Percentiles rank a stretch among this genome's conserved stretches.
phyloP scores from a whole-genome alignment of 2,113 vertebrate species.

The Pavo muticus region DNA sequence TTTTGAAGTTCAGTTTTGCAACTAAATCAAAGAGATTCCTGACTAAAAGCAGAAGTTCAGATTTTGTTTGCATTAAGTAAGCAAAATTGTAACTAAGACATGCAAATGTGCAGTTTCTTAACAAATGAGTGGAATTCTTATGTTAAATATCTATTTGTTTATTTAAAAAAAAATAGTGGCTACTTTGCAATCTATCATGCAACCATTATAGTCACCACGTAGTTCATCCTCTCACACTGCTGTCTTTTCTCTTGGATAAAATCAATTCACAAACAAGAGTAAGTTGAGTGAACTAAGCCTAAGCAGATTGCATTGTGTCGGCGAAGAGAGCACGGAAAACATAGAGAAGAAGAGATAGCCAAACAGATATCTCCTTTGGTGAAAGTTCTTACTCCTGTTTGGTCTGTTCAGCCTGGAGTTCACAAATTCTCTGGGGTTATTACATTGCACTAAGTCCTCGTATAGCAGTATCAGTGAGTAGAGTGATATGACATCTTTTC shows the following conservation, averaged over 20 bases:
- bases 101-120: fast-evolving
- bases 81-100: neutral
- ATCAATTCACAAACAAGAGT: fast-evolving
- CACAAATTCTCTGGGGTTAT: neutral
- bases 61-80: neutral
- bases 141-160: neutral
- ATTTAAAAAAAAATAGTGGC: neutral
- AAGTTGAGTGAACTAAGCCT: neutral
- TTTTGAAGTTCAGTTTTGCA: neutral
- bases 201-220: neutral
- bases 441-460: neutral
- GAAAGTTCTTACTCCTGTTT: neutral
- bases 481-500: neutral
- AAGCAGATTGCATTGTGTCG: neutral
- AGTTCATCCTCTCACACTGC: neutral
- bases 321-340: neutral
- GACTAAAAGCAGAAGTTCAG: neutral
- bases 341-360: neutral
- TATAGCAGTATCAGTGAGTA: neutral
- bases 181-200: neutral
- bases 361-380: neutral
- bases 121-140: neutral
- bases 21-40: neutral
- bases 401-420: neutral
- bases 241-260: neutral